A percentile compares a stretch with the other conserved stretches of the same genome.
These are phyloP conservation scores for Anguilla anguilla DNA, from an alignment of 2,797 vertebrate genomes.

Conservation along the genomic window DNA sequence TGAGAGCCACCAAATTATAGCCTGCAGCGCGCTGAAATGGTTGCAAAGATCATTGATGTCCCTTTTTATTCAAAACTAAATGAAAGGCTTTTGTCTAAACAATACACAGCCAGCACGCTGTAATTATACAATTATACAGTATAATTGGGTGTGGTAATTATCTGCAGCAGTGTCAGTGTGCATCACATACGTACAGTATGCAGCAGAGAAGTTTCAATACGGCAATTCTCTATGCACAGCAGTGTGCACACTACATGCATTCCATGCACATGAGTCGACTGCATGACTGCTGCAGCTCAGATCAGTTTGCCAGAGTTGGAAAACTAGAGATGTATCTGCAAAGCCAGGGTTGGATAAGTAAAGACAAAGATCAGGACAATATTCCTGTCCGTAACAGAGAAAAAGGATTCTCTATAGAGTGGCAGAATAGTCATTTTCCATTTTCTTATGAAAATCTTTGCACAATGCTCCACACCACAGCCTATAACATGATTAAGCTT, in stretches of 20 bases:
- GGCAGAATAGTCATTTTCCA: not conserved
- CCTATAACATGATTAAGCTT: not conserved
- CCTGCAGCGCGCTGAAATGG: not conserved
- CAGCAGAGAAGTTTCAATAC: not conserved
- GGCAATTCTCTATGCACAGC: not conserved
- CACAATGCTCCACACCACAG: not conserved
- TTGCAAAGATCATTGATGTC: not conserved
- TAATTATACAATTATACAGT: not conserved
- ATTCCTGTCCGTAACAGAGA: not conserved
- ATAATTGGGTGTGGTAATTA: not conserved
- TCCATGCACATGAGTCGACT: not conserved
- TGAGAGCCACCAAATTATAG: constrained; percentile 20
- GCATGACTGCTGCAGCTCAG: not conserved
- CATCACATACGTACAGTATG: not conserved
- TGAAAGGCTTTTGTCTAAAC: not conserved
- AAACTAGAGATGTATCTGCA: not conserved
- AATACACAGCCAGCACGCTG: not conserved
- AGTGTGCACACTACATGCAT: not conserved
- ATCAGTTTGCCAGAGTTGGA: not conserved
- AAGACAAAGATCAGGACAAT: not conserved
- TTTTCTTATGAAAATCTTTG: not conserved
- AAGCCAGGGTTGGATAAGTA: not conserved
- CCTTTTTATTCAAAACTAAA: constrained; percentile 8
- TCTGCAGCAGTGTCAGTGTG: not conserved
- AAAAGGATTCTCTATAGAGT: not conserved